These are phyloP conservation scores for Sorex fumeus DNA, from an alignment of 2,113 vertebrate genomes.

Conservation along the genomic window DNA sequence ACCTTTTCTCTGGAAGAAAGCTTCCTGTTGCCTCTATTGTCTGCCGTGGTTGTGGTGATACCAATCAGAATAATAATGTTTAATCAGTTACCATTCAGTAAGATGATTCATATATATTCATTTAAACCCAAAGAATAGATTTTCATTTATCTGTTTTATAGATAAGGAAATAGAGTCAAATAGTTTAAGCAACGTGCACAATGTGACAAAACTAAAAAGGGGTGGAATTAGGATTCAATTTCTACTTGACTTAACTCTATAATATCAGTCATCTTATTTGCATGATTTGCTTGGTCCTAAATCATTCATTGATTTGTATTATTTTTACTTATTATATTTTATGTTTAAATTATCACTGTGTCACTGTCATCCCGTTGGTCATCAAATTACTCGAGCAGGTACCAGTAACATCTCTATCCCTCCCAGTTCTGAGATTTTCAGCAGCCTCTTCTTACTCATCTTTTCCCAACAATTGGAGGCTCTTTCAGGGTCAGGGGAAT, in stretches of 20 bases:
- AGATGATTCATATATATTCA: background rate
- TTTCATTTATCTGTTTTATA: background rate
- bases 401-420: no score
- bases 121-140: background rate
- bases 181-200: background rate
- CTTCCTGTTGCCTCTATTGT: background rate
- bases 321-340: background rate
- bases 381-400: no score
- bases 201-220: background rate
- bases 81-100: background rate
- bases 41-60: no score
- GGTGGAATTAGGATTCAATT: background rate
- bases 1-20: background rate
- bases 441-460: no score
- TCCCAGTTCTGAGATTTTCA: no score
- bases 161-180: background rate
- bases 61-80: background rate
- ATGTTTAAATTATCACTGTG: background rate
- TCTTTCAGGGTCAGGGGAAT: no score
- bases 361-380: no score
- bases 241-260: background rate
- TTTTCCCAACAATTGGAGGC: no score
- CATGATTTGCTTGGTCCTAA: background rate
- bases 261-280: background rate
- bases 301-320: background rate